Evolutionary conservation across 2,113 vertebrate species (phyloP), one percentile per base, ranked within the genome.

Genomic region (Microcebus murinus): DNA sequence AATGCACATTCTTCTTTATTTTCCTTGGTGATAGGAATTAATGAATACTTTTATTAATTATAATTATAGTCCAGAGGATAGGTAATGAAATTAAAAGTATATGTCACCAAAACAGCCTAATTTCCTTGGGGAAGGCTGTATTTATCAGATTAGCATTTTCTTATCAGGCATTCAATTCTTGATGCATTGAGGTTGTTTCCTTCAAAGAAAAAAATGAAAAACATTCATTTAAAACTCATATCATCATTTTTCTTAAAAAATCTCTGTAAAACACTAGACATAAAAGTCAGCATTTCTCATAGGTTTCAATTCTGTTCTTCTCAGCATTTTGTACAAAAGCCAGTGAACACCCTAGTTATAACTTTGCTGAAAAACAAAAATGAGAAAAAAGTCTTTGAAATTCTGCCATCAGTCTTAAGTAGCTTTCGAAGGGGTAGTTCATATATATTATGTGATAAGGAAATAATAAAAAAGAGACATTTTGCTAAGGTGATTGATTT

Each of bases 311-410:
- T 97, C 74, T 85, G 13, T 89, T 94, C 42, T 95, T 91, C 34
- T 92, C 52, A 91, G 20, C 61, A 85, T 87, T 59, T 89, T 65
- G 39, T 21, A 70, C 18, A 96, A 71, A 95, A n/a, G 11, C 61
- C 80, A 91, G 27, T 73, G 93, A 96, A 52, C 65, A 65, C 17
- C 11, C 39, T 55, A 82, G 23, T 31, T n/a, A 42, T 8, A 95
- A 67, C 86, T 95, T 94, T 63, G 23, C 70, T 91, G 27, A 92
- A 91, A 96, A 91, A 73, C 34, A 95, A 74, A 97, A 96, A 94
- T 91, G 94, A 96, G 77, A 82, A 92, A 87, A 96, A 96, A 90
- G 95, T 31, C 57, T 96, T 97, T 98, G 90, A 97, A 97, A 98
- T 91, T 96, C 36, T 97, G 18, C 8, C n/a, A 89, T 82, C 31